Conservation (phyloP, 2,888 invertebrate genomes). For the Hirtodrosophila cameraria region DNA sequence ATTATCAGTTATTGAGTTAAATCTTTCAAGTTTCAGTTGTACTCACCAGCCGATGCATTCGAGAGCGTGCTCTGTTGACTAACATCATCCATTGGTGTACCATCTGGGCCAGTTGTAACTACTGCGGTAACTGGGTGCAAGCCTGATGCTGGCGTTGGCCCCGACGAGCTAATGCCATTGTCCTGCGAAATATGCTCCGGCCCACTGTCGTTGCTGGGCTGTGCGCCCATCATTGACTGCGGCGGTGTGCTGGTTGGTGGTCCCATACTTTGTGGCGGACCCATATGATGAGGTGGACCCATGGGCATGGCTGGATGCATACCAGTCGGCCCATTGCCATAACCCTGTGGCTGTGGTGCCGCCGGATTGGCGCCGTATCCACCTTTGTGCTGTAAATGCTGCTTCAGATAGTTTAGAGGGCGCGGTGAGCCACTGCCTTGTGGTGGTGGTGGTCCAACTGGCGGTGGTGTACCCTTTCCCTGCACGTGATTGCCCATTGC, state of each 20-base stretch:
- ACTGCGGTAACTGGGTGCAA: slow-evolving; percentile 92
- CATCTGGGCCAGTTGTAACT: slow-evolving; percentile 95
- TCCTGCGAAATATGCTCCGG: slow-evolving; percentile 86
- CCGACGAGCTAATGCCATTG: slow-evolving; percentile 85
- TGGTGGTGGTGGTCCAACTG: slow-evolving; percentile 78
- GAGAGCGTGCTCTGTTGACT: slow-evolving; percentile 96
- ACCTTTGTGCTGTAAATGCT: slow-evolving; percentile 90
- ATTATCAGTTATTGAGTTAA: not conserved
- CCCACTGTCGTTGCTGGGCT: slow-evolving; percentile 81
- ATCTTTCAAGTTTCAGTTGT: not conserved
- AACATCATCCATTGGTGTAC: slow-evolving; percentile 94
- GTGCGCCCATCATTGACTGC: slow-evolving; percentile 78
- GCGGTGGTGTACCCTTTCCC: slow-evolving; percentile 84
- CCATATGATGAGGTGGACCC: slow-evolving; percentile 86
- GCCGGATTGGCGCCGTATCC: slow-evolving; percentile 85
- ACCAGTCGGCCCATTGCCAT: slow-evolving; percentile 84
- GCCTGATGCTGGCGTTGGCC: slow-evolving; percentile 82
- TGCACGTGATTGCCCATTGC: slow-evolving; percentile 84
- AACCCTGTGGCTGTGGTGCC: slow-evolving; percentile 86
- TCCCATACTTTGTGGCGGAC: slow-evolving; percentile 87
- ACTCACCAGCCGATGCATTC: slow-evolving; percentile 94
- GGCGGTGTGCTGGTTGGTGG: slow-evolving; percentile 86
- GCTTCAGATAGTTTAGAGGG: slow-evolving; percentile 88
- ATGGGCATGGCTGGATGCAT: slow-evolving; percentile 86
- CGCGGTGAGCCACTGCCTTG: slow-evolving; percentile 85